Evolutionary conservation across 2,888 invertebrate genomes (phyloP), one percentile per base, ranked within the genome.

Genomic region (Melieria crassipennis): DNA sequence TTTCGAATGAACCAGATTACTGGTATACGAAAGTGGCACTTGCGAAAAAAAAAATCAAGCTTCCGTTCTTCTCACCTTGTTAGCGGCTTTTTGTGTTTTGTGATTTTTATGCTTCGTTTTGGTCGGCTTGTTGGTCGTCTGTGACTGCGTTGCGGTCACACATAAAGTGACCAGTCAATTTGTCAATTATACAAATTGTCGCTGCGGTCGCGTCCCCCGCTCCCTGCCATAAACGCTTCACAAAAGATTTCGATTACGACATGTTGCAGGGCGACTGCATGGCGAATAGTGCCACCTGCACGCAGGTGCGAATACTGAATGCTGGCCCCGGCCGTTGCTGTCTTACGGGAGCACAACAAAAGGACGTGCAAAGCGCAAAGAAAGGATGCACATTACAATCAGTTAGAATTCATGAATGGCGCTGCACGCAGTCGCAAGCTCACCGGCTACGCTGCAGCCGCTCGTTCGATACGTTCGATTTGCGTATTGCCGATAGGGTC

Each of bases 141-240:
- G 11, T 9, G 11, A 60, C 56, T 69, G 43, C 11, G 50, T 55
- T 66, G 45, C 50, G 62, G 13, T 47, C 55, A 50, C 55, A 62
- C 16, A 76, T 81, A 81, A 80, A 78, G 80, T 80, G 78, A 76
- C 50, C 63, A 83, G 83, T 82, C 84, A 84, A 84, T 84, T 84
- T 84, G 84, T 84, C 84, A 84, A 84, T 84, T 84, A 84, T 81
- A 81, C 82, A 84, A 84, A 84, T 84, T 83, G 81, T 78, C 77
- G 74, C 77, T 75, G 30, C 30, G 30, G 30, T 30, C 30, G 30
- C 30, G 30, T 30, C 2, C 30, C 30, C 30, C 30, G 30, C 30
- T 30, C 30, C 30, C 30, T 30, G 30, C 3, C 3, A 30, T 30
- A 30, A 30, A 30, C 30, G 75, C 75, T 30, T 1, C 30, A 30